Base-by-base conservation (phyloP, 2,113 vertebrate genomes). In the Heptranchias perlo region DNA sequence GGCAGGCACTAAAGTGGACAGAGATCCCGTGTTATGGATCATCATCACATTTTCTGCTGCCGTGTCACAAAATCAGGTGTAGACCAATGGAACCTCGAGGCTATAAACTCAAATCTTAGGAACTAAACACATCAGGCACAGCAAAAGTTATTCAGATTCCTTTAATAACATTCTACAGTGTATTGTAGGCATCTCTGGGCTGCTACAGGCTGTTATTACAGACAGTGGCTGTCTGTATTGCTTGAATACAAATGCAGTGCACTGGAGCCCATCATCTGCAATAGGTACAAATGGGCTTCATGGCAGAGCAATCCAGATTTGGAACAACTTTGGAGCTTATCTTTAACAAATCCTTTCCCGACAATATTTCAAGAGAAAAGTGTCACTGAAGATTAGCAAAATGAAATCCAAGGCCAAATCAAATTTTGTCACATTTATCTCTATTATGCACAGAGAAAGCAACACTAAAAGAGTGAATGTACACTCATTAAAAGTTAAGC, bases 261-360 rank as follows among this genome's bases (percentile, higher is more conserved):
- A 8, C n/a, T 62, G 91, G 58, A 64, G 13, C 35, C 58, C 64
- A 39, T 93, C 91, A 93, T n/a, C 58, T 64, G 35, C 58, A 93
- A 93, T 93, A 93, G 31, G 4, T 93, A n/a, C 35, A 93, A 93
- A 62, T 61, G 23, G 28, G 91, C n/a, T 64, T 93, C 91, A 93
- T 64, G 39, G 58, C 58, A 18, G 31, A 93, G 62, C 91, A 93
- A 61, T 93, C 54, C 61, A n/a, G 35, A 93, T 64, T 93, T 93
- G 58, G 58, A 61, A 18, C 35, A 39, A 49, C 87, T 93, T 93
- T 64, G 91, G 21, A 93, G 91, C 10, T 93, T 93, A 93, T 93
- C 58, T 28, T 14, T 39, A 49, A 35, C 35, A 61, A 64, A 23
- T 93, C 35, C 91, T 39, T 39, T 21, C 91, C 39, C 28, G 25